A percentile compares a stretch with the other conserved stretches of the same genome.
Conservation (phyloP, 2,888 invertebrate species). For the Myopa tessellatipennis region DNA sequence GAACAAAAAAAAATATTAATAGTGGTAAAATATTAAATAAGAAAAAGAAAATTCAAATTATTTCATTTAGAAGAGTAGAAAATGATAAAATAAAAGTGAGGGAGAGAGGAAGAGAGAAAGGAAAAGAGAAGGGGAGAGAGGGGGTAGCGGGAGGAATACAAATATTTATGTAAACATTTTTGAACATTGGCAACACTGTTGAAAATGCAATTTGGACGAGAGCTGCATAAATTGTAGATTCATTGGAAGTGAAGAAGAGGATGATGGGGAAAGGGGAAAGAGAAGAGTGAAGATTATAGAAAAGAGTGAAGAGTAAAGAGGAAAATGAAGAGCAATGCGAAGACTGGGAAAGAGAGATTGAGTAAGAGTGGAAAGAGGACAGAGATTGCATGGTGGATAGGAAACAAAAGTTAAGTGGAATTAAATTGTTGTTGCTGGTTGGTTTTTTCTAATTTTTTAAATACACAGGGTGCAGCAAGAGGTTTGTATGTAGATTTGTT, state of each 20-base stretch:
- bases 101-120: not conserved
- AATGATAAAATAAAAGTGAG: not conserved
- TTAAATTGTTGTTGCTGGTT: not conserved
- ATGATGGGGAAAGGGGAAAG: too few relatives aligned
- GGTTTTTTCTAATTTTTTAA: not conserved
- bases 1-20: not conserved
- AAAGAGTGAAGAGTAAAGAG: too few relatives aligned
- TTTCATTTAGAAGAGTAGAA: not conserved
- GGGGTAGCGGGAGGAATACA: not conserved
- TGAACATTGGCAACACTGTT: not conserved
- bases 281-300: too few relatives aligned
- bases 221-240: not conserved
- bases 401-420: not conserved
- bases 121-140: not conserved
- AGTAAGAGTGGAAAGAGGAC: not conserved
- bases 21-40: not conserved
- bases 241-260: too few relatives aligned
- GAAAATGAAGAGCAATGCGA: too few relatives aligned
- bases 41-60: not conserved
- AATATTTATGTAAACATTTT: not conserved
- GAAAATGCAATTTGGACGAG: not conserved
- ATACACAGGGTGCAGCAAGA: not conserved
- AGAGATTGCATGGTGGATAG: not conserved
- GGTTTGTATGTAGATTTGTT: not conserved
- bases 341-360: not conserved